Evolutionary conservation across 2,888 invertebrate species (phyloP), one percentile per base, ranked within the genome.

Genomic region (Nymphalis urticae): DNA sequence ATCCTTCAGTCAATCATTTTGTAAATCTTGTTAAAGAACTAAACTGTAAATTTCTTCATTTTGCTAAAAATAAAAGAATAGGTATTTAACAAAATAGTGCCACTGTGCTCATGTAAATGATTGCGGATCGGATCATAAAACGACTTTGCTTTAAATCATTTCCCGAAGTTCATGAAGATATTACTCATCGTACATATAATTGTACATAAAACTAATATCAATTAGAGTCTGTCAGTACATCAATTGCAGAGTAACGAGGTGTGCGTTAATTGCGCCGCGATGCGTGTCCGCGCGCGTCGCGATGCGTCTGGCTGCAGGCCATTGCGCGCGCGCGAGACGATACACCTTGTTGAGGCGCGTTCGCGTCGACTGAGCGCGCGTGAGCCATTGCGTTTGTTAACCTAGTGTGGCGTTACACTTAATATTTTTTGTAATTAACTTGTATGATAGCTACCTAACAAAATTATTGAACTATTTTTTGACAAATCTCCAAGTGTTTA

Each of bases 281-380:
- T 65, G 72, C 63, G 66, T 63, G 62, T 70, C 71, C 66, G 75
- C 72, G 62, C 75, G 76, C 73, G 53, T 24, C 24, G 75, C 80
- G 80, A 78, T 75, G 76, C 77, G 78, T 71, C 77, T 79, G 82
- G 77, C 77, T 77, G 79, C 82, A 80, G 81, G 80, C 77, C 75
- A 73, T 62, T 75, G 71, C 74, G 75, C 67, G 42, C 3, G 42
- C 42, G 42, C 42, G 42, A 36, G 69, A 72, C 75, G 82, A 75
- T 77, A 82, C 85, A 85, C 80, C 85, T 85, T 79, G 85, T 85
- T 85, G 81, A 61, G 69, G 50, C 48, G 56, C 64, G 62, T 36
- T 50, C 68, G 59, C 67, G 60, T 60, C 53, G 27, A 59, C 13
- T 42, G 42, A 13, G 48, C 61, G 32, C 48, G 50, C 67, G 32